phyloP scores from a whole-genome alignment of 2,113 vertebrate genomes.

The Paraplagusia blochii region DNA sequence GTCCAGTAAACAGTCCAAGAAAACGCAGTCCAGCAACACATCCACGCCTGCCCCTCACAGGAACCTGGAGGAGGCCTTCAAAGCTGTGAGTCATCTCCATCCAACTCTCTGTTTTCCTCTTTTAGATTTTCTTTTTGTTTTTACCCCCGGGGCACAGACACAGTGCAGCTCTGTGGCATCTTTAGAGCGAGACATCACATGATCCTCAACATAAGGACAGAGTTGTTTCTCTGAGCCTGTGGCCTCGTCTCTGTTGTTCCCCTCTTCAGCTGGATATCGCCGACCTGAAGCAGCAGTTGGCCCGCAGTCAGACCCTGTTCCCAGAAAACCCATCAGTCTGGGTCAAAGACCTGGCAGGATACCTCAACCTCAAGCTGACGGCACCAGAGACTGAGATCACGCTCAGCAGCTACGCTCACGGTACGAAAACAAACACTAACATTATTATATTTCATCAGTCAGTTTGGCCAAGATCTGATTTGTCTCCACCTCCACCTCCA shows the following conservation, averaged over 20 bases:
- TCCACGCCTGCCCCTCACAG: slow-evolving; percentile 59
- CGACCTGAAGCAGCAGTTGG: slow-evolving; percentile 87
- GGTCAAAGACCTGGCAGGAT: slow-evolving; percentile 95
- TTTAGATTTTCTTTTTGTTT: not conserved
- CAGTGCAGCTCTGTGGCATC: slow-evolving; percentile 13
- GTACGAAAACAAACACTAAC: slow-evolving; percentile 68
- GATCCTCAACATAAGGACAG: slow-evolving; percentile 12
- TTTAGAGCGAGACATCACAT: not conserved
- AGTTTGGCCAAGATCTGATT: not conserved
- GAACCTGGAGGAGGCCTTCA: slow-evolving; percentile 87
- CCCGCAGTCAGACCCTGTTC: slow-evolving; percentile 85
- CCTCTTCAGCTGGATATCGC: slow-evolving; percentile 77
- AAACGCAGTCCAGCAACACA: slow-evolving; percentile 33
- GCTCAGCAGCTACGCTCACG: slow-evolving; percentile 86
- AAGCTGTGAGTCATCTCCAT: slow-evolving; percentile 78
- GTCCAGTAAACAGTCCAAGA: slow-evolving; percentile 66
- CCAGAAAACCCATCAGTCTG: slow-evolving; percentile 90
- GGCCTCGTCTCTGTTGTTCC: slow-evolving; percentile 2
- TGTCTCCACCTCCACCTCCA: not conserved
- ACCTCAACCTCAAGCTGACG: slow-evolving; percentile 92
- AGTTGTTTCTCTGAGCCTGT: slow-evolving; percentile 26
- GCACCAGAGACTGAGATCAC: slow-evolving; percentile 80
- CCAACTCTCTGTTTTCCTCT: not conserved
- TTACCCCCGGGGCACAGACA: not conserved
- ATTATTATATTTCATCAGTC: not conserved